Conservation (phyloP, 2,888 invertebrate species). For the Pandemis cinnamomeana region DNA sequence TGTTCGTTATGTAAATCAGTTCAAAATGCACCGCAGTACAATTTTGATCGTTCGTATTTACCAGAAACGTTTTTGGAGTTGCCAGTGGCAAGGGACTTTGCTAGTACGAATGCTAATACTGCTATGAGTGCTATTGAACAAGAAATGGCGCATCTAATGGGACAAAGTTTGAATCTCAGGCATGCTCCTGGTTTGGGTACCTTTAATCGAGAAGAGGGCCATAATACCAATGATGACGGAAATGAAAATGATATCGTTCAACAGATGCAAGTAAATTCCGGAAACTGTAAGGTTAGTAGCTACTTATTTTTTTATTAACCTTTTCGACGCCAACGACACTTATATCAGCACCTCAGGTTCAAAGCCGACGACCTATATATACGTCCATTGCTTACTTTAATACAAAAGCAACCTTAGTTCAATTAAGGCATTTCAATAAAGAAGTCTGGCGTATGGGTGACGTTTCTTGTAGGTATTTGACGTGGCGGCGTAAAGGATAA, state of each 20-base stretch:
- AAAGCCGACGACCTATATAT: too few species aligned
- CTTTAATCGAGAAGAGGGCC: conserved; percentile 43
- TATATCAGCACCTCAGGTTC: too few species aligned
- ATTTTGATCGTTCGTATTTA: conserved; percentile 57
- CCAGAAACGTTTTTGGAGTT: conserved; percentile 61
- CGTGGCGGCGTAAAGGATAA: too few species aligned
- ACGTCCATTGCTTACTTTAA: too few species aligned
- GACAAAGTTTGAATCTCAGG: conserved; percentile 62
- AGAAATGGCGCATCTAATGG: conserved; percentile 72
- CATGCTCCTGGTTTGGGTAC: conserved; percentile 54
- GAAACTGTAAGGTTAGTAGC: conserved; percentile 60
- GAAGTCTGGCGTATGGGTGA: too few species aligned
- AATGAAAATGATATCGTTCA: conserved; percentile 47
- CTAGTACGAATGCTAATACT: conserved; percentile 56
- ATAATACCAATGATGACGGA: conserved; percentile 39
- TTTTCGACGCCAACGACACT: too few species aligned
- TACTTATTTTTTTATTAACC: neutral
- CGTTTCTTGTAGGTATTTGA: too few species aligned
- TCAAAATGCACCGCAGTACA: conserved; percentile 57
- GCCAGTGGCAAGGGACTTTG: conserved; percentile 67
- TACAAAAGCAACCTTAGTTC: too few species aligned
- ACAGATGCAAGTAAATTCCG: conserved; percentile 52
- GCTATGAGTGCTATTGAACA: conserved; percentile 70
- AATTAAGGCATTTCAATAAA: too few species aligned
- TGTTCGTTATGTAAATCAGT: conserved; percentile 74